Base-by-base conservation (phyloP, 35 echinoderm and acorn worm species). In the Ophiothrix spiculata region DNA sequence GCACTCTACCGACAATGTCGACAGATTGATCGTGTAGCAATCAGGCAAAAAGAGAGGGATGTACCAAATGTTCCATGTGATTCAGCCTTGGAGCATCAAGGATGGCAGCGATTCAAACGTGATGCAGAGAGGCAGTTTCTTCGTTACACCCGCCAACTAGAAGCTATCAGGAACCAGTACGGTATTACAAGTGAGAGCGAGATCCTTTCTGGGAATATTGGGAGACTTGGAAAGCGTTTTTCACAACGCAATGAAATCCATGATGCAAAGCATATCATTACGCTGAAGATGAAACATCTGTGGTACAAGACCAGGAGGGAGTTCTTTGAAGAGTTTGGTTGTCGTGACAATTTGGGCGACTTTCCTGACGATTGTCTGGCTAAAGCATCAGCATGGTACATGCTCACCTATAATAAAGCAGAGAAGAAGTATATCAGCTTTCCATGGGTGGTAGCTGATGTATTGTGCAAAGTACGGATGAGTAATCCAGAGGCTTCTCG, bases 351-450 rank as follows among this genome's bases (percentile, higher is more conserved):
- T 36, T 12, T 56, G 31, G 19, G 19, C 1, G 37, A 42, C 1
- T 33, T 12, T 33, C 16, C 35, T 10, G 32, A 33, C 14, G 40
- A 42, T 25, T 12, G 28, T 6, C 42, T 84, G 25, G 81, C 81
- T 1, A 84, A 84, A 64, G 81, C 81, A 34, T 84, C 81, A 31
- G 81, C 81, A 35, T 84, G 81, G 81, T 84, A 84, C 33, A 56
- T 34, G 0, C 32, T 40, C 13, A 84, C 81, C 11, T 84, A 84
- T 33, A 29, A 40, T 4, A 2, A 84, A 16, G 2, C 1, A 56
- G 33, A 84, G 21, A 42, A n/a, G 19, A 31, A 35, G 13, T 63
- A 56, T 63, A 2, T 84, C 1, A 84, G 81, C n/a, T 84, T 84
- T 17, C 81, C 81, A 31, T 84, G 81, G 81, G 56, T 84, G 25